These are phyloP conservation scores for Xenops minutus DNA, from an alignment of 2,797 vertebrate genomes.

Conservation along the genomic window DNA sequence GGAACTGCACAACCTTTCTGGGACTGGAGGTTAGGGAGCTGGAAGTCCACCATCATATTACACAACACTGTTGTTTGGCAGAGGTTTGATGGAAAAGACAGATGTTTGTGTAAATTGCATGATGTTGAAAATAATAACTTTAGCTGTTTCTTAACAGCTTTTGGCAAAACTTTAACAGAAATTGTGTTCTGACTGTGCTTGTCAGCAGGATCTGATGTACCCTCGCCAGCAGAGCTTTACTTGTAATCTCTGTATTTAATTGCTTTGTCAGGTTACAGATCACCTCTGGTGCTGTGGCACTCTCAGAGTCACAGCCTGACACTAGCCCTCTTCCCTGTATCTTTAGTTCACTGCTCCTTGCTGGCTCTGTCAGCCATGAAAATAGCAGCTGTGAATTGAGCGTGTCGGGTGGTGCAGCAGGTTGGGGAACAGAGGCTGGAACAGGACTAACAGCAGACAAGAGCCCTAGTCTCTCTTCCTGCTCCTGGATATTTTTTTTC, in stretches of 20 bases:
- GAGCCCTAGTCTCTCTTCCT: neutral
- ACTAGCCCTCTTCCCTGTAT: neutral
- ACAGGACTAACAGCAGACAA: neutral
- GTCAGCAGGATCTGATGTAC: neutral
- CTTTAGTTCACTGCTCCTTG: neutral
- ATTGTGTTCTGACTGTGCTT: neutral
- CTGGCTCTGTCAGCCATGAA: neutral
- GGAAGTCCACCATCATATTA: neutral
- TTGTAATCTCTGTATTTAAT: neutral
- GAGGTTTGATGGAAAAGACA: neutral
- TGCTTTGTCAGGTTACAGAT: neutral
- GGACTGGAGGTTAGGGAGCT: neutral
- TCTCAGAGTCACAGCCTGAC: neutral
- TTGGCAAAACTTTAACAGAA: neutral
- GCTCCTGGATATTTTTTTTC: neutral
- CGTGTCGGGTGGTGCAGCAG: fast-evolving
- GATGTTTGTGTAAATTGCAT: neutral
- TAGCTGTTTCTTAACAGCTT: neutral
- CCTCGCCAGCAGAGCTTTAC: neutral
- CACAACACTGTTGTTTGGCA: fast-evolving
- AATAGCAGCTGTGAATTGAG: neutral
- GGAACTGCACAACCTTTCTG: neutral
- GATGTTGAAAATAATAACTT: neutral
- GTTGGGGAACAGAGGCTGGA: neutral
- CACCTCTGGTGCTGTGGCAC: neutral